Evolutionary conservation across 2,113 vertebrate genomes (phyloP), one percentile per base, ranked within the genome.

Genomic region (Burhinus bistriatus): DNA sequence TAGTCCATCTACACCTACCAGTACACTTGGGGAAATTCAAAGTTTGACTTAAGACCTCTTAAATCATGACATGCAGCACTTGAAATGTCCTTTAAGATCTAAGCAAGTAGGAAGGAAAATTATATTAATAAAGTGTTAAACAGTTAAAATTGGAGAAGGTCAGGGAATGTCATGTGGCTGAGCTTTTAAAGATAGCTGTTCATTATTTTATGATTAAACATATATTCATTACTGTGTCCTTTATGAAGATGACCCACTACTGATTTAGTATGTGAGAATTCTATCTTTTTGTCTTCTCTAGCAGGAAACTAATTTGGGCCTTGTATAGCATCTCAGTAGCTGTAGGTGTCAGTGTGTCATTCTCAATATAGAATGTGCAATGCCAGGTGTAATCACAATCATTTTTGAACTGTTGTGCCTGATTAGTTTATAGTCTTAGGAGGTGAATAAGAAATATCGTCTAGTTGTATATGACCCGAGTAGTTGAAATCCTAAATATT

Each of bases 191-290:
- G 57, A 57, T 89, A 89, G 44, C 68, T 80, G 49, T 88, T 93
- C 62, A 55, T 92, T 93, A 86, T 95, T 95, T 95, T 90, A 72
- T 34, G 68, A 86, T 90, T 90, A 93, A 88, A 80, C 55, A 61
- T 93, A 59, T 94, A 87, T 93, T 96, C 47, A 95, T 96, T 97
- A 92, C 79, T 61, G 36, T 83, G 89, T 86, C 83, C 89, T 97
- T 85, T 94, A 68, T 79, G 80, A 93, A 96, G 62, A 92, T 94
- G 88, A 93, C 73, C 73, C 69, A 55, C 42, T 78, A 78, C 59
- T 84, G 69, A 81, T 91, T 93, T 62, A 51, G 34, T 90, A 19
- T 54, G 30, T 38, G 58, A 66, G 34, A 42, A 36, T 71, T 73
- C 54, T 34, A 69, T 57, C 21, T 42, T 83, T 91, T 69, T 64